phyloP scores from a whole-genome alignment of 2,113 vertebrate genomes.

The Fulmarus glacialis region DNA sequence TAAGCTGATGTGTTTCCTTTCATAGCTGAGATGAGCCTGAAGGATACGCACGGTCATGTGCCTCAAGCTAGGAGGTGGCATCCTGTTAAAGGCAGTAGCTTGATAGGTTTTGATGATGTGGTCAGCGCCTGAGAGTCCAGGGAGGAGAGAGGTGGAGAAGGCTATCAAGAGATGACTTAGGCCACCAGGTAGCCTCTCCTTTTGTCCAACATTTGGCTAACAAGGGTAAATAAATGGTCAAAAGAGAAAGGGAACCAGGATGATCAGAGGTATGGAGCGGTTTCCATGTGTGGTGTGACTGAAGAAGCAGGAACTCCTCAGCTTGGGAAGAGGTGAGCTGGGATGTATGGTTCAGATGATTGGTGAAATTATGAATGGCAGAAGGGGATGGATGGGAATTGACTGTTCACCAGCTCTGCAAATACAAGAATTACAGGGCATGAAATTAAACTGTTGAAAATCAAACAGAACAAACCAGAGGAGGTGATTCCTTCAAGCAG shows the following conservation, averaged over 20 bases:
- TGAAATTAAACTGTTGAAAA: conserved; percentile 41
- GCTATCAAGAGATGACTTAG: not conserved
- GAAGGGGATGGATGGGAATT: not conserved
- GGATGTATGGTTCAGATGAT: rapidly evolving
- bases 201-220: not conserved
- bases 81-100: not conserved
- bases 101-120: not conserved
- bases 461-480: not conserved
- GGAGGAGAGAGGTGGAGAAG: not conserved
- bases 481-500: not conserved
- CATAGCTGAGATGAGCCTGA: not conserved
- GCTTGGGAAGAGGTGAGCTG: not conserved
- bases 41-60: not conserved
- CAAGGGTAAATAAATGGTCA: not conserved
- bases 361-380: not conserved
- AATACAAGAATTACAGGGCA: not conserved
- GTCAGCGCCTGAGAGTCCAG: not conserved
- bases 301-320: not conserved
- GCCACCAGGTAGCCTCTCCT: not conserved
- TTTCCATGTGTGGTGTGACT: not conserved
- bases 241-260: not conserved
- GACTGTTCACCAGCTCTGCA: not conserved
- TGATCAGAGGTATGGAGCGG: not conserved
- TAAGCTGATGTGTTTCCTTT: not conserved
- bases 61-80: not conserved